Base-by-base conservation (phyloP, 2,797 vertebrate genomes). In the Botia almorhae region DNA sequence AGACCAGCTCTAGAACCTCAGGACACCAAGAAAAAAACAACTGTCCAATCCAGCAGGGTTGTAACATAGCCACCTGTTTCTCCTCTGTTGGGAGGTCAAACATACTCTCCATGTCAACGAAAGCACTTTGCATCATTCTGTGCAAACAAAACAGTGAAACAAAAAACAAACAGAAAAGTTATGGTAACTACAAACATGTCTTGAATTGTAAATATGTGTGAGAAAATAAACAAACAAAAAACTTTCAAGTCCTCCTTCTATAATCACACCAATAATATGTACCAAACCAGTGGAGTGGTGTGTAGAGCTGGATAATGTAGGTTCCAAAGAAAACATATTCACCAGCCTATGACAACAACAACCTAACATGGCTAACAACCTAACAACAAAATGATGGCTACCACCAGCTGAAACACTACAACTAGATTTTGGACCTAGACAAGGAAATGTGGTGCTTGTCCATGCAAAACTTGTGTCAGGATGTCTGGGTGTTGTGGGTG, bases 81-180 rank as follows among this genome's bases (percentile, higher is more conserved):
- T 95, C 94, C 79, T 97, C 95, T 0, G 89, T 88, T 75, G 98
- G 87, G 76, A 98, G 92, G 1, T 93, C 92, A 65, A 98, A 92
- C 96, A 98, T 97, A 87, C 96, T 97, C 90, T 97, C 96, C 96
- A 97, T 97, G 88, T 98, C 97, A 6, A 98, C 92, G 39, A 98
- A 98, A 12, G 96, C 94, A 48, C 91, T 94, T 90, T 98, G 96
- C 87, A 98, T 98, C 89, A 97, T 91, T 89, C 96, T 97, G 70
- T 12, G 13, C 8, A 71, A 61, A 72, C 14, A 73, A 26, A 63
- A 61, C 1, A 21, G 17, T 0, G 2, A 2, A 51, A 69, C 19
- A 63, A 23, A 1, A 76, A 65, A 36, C 43, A 33, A 69, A 69
- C 2, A 36, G 13, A 36, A 69, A 46, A 60, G 0, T 0, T 55